Percentiles rank a stretch among this genome's conserved stretches.
These are phyloP conservation scores for Argyrosomus regius DNA, from an alignment of 2,797 vertebrate genomes.

Conservation along the genomic window DNA sequence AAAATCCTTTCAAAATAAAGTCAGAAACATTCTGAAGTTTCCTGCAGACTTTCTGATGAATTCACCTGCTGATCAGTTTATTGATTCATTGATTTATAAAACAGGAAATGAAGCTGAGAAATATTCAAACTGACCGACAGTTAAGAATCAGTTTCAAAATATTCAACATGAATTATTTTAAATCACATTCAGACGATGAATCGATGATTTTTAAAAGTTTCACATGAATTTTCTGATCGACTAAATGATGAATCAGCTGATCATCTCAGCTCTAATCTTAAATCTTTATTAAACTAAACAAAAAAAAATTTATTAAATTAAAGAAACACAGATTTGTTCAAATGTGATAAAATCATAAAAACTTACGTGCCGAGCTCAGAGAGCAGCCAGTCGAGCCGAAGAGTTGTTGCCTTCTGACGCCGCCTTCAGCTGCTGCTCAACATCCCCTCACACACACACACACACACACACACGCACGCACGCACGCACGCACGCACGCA, in stretches of 20 bases:
- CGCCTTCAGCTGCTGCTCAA: slow-evolving; percentile 49
- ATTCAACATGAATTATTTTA: no score
- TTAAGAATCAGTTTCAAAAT: no score
- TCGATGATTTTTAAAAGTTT: no score
- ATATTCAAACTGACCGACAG: no score
- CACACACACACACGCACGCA: slow-evolving; percentile 9
- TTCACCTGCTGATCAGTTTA: no score
- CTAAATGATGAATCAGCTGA: neutral
- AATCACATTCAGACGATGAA: no score
- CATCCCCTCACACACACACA: slow-evolving; percentile 14
- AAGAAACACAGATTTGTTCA: neutral
- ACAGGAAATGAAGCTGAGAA: no score
- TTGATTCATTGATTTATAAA: no score
- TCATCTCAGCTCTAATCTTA: neutral
- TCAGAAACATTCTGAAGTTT: no score
- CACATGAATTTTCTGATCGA: neutral
- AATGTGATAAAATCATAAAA: neutral
- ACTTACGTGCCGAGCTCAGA: slow-evolving; percentile 66
- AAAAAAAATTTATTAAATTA: no score
- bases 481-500: slow-evolving; percentile 4
- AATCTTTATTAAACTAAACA: neutral
- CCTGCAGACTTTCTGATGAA: no score
- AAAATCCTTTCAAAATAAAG: no score
- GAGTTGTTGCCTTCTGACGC: slow-evolving; percentile 61
- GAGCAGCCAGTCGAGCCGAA: slow-evolving; percentile 52